Base-by-base conservation (phyloP, 2,113 vertebrate genomes). In the Erythrocercus mccallii region DNA sequence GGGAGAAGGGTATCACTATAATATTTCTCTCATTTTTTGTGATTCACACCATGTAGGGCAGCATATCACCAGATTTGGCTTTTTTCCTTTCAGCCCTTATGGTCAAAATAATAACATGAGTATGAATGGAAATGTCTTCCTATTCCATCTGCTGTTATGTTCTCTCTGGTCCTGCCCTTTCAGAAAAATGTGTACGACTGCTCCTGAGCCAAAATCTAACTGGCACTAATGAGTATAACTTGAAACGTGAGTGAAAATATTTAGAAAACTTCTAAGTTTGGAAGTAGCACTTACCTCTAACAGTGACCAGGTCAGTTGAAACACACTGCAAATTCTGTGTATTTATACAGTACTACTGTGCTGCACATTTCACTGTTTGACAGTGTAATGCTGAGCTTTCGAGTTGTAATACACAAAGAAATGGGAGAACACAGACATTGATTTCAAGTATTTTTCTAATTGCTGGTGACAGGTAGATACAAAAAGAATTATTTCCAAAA, bases 271-370 rank as follows among this genome's bases (percentile, higher is more conserved):
- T 89, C 17, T 31, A 42, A 76, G 66, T 93, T 83, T 73, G 68
- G 86, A 86, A 92, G 58, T 88, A 94, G 62, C 85, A 92, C 90
- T 60, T 92, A 76, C 42, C 58, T 92, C 65, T 76, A 5, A 13
- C 37, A 79, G 91, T 81, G 86, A 89, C 57, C 37, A 37, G 84
- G 86, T 91, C 94, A 95, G 53, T 48, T 18, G 60, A 89, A 97
- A 92, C 86, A 81, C 68, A 53, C 68, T 81, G 80, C 60, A 66
- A 47, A 48, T 68, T 69, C 27, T 79, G 21, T 25, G 3, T 61
- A 22, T 83, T 93, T 62, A 25, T 44, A 5, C 24, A 48, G 44
- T 8, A 1, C 53, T 53, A 1, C 60, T 70, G 40, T 69, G 62
- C 86, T 92, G 86, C 48, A n/a, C 61, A 16, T 61, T 15, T 74